Percentiles rank a stretch among this genome's conserved stretches.
These are phyloP conservation scores for Cremastinae sp. DNA, from an alignment of 2,888 invertebrate genomes.

Conservation along the genomic window DNA sequence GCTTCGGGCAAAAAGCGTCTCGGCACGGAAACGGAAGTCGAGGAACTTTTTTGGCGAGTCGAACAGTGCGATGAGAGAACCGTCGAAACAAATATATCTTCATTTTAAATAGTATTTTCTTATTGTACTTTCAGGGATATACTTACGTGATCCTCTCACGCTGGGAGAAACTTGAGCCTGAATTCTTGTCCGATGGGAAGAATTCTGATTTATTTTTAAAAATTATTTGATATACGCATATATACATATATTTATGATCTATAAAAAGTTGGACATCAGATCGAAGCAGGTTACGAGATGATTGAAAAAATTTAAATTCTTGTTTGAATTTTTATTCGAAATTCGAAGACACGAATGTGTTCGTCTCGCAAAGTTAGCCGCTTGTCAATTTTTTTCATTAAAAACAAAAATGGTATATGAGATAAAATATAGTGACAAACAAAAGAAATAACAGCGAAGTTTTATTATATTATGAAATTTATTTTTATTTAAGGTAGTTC, in stretches of 20 bases:
- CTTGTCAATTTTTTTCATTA: neutral
- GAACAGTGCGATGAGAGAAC: slow-evolving; percentile 6
- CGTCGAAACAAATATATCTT: slow-evolving; percentile 15
- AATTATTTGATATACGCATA: no score
- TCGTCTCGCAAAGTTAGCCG: no score
- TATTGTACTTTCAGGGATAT: slow-evolving; percentile 28
- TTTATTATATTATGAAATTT: no score
- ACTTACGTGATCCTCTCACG: neutral
- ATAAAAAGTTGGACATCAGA: no score
- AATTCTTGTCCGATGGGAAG: no score
- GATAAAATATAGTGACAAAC: neutral
- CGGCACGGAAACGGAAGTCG: slow-evolving; percentile 12
- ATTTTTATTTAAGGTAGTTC: no score
- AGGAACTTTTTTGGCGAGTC: slow-evolving; percentile 14
- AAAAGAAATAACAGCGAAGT: no score
- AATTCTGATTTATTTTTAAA: no score
- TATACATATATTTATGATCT: no score
- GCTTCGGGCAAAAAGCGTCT: neutral
- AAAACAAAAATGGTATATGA: neutral
- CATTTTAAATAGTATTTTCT: slow-evolving; percentile 2
- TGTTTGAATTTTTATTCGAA: no score
- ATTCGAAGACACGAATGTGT: neutral
- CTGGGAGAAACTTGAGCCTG: no score
- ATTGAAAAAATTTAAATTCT: neutral
- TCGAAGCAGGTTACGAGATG: neutral